Evolutionary conservation across 2,888 invertebrate species (phyloP).

Genomic region (Anagyrus pseudococci): DNA sequence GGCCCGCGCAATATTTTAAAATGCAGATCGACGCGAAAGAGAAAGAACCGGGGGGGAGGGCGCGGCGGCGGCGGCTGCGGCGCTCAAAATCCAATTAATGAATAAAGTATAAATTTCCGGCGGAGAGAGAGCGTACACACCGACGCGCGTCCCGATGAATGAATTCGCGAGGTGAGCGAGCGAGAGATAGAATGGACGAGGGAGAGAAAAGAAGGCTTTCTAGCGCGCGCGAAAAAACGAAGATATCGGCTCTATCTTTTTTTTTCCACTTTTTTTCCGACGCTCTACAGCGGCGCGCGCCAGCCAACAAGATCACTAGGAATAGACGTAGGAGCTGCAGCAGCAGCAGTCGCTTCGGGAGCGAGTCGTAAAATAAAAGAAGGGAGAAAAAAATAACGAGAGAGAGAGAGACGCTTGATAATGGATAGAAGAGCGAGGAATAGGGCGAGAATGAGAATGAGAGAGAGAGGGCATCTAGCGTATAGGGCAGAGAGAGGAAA

Average conservation of each 20-base stretch:
- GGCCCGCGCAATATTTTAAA: conserved; percentile 6
- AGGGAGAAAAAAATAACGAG: neutral
- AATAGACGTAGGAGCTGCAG: no score
- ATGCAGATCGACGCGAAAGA: conserved; percentile 9
- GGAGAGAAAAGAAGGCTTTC: neutral
- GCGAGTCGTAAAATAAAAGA: no score
- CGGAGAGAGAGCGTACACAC: neutral
- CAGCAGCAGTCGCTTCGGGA: no score
- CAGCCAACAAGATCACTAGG: no score
- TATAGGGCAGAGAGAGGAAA: no score
- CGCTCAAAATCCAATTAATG: conserved; percentile 19
- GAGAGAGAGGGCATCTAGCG: no score
- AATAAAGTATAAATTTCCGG: conserved; percentile 22
- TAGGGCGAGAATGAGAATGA: no score
- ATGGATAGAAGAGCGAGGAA: no score
- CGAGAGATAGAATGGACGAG: conserved; percentile 6
- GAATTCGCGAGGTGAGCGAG: conserved; percentile 12
- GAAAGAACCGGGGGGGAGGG: neutral
- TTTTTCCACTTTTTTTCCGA: no score
- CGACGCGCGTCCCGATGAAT: conserved; percentile 2
- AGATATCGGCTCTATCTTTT: no score
- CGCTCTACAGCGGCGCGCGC: no score
- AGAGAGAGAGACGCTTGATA: conserved; percentile 45
- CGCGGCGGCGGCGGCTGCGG: neutral
- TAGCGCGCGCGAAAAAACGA: no score